phyloP scores from a whole-genome alignment of 2,797 vertebrate genomes.

The Rhyacichthys aspro region DNA sequence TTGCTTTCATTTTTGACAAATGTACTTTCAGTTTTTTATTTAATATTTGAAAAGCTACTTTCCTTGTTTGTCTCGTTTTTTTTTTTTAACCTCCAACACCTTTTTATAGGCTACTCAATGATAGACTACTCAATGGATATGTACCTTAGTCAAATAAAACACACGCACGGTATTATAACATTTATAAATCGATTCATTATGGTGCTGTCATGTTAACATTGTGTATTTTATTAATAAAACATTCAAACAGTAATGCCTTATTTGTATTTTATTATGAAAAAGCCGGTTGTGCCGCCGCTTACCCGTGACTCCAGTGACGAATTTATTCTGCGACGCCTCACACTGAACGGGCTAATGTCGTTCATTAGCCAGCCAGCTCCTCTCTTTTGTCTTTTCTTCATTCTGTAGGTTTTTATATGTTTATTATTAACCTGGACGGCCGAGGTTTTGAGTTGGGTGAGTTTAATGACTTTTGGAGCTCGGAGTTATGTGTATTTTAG shows the following conservation, averaged over 20 bases:
- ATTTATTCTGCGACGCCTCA: constrained; percentile 38
- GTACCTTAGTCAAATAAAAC: not conserved
- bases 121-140: not conserved
- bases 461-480: not conserved
- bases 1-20: no score
- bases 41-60: no score
- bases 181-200: no score
- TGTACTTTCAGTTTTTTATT: no score
- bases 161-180: no score
- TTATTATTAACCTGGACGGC: not conserved
- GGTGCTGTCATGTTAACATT: no score
- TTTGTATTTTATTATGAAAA: constrained; percentile 19
- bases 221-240: constrained; percentile 20
- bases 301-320: constrained; percentile 39
- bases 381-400: constrained; percentile 11
- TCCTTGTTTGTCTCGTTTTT: no score
- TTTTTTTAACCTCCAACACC: no score
- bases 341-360: not conserved
- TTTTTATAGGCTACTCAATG: no score
- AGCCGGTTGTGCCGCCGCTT: constrained; percentile 21
- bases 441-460: constrained; percentile 5
- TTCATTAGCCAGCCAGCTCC: constrained; percentile 15
- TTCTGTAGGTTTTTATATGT: constrained; percentile 6
- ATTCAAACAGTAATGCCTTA: not conserved
- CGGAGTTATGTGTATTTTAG: not conserved